Percentiles rank a stretch among this genome's conserved stretches.
phyloP scores from a whole-genome alignment of 2,797 vertebrate species.

The Novumbra hubbsi region DNA sequence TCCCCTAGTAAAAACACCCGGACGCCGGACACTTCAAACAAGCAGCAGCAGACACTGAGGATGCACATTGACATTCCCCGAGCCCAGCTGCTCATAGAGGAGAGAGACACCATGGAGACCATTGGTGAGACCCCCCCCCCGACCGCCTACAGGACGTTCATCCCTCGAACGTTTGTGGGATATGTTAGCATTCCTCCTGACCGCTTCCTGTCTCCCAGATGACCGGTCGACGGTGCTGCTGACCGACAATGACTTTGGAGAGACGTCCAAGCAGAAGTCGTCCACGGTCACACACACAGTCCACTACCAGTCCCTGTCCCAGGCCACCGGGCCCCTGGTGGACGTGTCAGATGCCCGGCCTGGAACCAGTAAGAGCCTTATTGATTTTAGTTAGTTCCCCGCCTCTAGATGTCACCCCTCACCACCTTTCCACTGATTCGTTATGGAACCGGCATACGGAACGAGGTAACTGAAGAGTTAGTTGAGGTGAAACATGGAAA shows the following conservation, averaged over 20 bases:
- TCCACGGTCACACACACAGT: constrained; percentile 98
- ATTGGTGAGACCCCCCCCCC: constrained; percentile 76
- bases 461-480: not conserved
- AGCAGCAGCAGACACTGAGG: constrained; percentile 93
- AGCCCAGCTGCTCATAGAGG: constrained; percentile 98
- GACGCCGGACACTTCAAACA: constrained; percentile 94
- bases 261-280: constrained; percentile 95
- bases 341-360: constrained; percentile 98
- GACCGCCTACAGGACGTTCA: not conserved
- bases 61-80: constrained; percentile 99
- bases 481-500: not conserved
- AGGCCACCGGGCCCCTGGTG: constrained; percentile 95
- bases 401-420: constrained; percentile 37
- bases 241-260: constrained; percentile 97
- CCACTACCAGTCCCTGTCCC: constrained; percentile 97
- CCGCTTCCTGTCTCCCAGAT: constrained; percentile 67
- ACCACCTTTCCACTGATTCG: not conserved
- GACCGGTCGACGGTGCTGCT: constrained; percentile 95
- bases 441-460: not conserved
- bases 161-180: not conserved
- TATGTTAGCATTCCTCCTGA: not conserved
- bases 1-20: constrained; percentile 91
- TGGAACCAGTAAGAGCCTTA: constrained; percentile 91
- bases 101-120: constrained; percentile 98
- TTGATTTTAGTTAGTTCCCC: constrained; percentile 53